These are phyloP conservation scores for Seira ritae DNA, from an alignment of 2,888 invertebrate species.

Conservation along the genomic window DNA sequence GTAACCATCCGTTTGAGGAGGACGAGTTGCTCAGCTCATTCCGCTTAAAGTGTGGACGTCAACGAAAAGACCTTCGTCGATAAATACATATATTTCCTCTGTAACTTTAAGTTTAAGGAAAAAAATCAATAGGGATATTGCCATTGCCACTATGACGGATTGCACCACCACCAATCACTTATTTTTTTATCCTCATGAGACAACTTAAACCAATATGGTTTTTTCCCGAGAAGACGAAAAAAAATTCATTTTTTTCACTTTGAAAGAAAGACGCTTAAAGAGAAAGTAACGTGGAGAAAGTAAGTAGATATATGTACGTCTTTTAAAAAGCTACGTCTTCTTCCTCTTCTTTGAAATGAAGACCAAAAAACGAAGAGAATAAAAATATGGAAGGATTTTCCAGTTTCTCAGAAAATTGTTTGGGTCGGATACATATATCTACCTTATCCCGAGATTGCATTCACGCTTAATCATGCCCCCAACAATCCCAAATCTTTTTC, in stretches of 20 bases:
- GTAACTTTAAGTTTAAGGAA: no score
- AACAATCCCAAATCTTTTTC: no score
- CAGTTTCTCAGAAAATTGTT: no score
- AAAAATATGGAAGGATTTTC: not conserved
- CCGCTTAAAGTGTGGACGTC: no score
- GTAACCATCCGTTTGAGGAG: conserved; percentile 30
- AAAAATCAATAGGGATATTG: conserved; percentile 47
- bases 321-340: no score
- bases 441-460: no score
- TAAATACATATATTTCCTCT: no score
- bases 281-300: conserved; percentile 4
- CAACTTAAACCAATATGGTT: conserved; percentile 55
- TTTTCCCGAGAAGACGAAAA: conserved; percentile 21
- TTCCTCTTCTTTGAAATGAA: no score
- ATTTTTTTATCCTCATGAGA: conserved; percentile 58
- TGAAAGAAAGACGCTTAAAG: not conserved
- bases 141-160: conserved; percentile 47
- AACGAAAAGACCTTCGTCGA: no score
- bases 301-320: not conserved
- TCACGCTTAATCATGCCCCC: no score
- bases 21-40: no score
- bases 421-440: no score
- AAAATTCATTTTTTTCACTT: conserved; percentile 21
- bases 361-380: conserved; percentile 14
- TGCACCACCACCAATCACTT: conserved; percentile 49